A percentile compares a stretch with the other conserved stretches of the same genome.
These are phyloP conservation scores for Coptotermes formosanus DNA, from an alignment of 1,140 invertebrate genomes.

Conservation along the genomic window DNA sequence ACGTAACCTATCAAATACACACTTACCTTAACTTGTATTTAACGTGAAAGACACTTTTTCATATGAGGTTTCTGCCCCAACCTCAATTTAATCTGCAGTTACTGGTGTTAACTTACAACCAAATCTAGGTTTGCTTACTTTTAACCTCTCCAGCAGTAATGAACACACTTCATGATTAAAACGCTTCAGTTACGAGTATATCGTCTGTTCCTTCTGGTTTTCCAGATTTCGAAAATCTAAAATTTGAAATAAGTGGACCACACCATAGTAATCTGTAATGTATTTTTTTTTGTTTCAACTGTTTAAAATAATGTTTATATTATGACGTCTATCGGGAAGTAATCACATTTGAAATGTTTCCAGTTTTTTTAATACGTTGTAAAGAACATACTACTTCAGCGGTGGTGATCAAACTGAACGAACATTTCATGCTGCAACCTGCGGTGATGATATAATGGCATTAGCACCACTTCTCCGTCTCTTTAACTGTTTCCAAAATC, in stretches of 20 bases:
- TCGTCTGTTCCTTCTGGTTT: background rate
- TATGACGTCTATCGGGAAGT: conserved; percentile 18
- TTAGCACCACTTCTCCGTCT: conserved; percentile 43
- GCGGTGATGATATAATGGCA: conserved; percentile 6
- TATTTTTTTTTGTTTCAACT: background rate
- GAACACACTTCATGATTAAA: background rate
- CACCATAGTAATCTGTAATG: background rate
- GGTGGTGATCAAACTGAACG: background rate
- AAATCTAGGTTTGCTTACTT: background rate
- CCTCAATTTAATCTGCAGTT: background rate
- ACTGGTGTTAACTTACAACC: background rate
- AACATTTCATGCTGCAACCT: background rate
- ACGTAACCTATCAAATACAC: background rate
- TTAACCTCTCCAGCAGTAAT: background rate
- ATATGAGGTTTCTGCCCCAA: background rate
- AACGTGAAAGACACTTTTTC: background rate
- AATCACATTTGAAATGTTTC: background rate
- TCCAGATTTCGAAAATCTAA: background rate
- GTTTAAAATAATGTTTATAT: background rate
- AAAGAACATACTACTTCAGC: background rate
- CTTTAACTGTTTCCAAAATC: conserved; percentile 56
- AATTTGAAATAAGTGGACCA: background rate
- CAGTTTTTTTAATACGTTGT: background rate
- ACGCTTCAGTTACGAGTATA: background rate
- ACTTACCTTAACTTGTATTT: background rate